phyloP scores from a whole-genome alignment of 2,797 vertebrate genomes.

The Crypturellus tataupa region DNA sequence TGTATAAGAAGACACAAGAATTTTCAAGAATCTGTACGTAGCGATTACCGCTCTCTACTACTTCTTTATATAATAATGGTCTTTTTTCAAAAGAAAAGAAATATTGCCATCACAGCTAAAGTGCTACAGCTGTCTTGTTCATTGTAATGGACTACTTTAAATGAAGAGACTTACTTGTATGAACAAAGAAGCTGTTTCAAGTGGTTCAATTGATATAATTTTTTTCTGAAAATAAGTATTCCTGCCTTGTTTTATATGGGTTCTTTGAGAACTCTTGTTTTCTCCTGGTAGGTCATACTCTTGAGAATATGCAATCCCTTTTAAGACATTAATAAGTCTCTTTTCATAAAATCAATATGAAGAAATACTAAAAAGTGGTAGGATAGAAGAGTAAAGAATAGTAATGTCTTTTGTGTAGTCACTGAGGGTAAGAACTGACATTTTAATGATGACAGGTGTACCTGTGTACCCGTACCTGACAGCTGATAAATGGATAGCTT shows the following conservation, averaged over 20 bases:
- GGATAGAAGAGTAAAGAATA: not conserved
- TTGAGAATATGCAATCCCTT: not conserved
- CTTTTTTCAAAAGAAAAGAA: constrained; percentile 18
- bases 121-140: constrained; percentile 42
- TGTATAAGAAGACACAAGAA: not conserved
- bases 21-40: constrained; percentile 30
- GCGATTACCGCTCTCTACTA: not conserved
- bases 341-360: not conserved
- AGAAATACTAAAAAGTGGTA: not conserved
- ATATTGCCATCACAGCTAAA: constrained; percentile 24
- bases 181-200: constrained; percentile 56
- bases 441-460: not conserved
- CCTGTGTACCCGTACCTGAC: no score
- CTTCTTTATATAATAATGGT: constrained; percentile 19
- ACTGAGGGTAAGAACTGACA: not conserved
- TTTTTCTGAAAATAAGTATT: constrained; percentile 43
- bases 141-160: constrained; percentile 60
- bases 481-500: not conserved
- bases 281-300: not conserved
- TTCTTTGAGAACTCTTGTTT: constrained; percentile 27
- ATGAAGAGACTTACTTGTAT: constrained; percentile 41
- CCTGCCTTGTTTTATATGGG: constrained; percentile 24
- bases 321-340: not conserved
- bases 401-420: not conserved
- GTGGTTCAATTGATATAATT: constrained; percentile 39